Conservation (phyloP, 2,888 invertebrate species). For the Octodonta nipae region DNA sequence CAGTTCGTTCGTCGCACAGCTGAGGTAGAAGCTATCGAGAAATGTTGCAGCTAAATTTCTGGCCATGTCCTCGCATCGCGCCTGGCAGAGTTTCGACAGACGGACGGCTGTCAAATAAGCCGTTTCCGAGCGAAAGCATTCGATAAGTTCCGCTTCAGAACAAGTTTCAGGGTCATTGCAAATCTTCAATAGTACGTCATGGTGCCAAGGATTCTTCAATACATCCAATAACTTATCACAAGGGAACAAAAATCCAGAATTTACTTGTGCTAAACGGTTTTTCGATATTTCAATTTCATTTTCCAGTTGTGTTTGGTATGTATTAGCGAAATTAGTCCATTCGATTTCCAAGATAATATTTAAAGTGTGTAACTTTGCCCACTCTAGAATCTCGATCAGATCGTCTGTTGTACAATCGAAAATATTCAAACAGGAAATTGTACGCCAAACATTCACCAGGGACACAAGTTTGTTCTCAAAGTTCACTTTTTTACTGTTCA, state of each 20-base stretch:
- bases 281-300: conserved; percentile 25
- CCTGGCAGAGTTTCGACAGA: conserved; percentile 45
- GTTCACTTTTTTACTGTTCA: conserved; percentile 25
- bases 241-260: conserved; percentile 23
- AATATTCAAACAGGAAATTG: conserved; percentile 21
- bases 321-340: conserved; percentile 29
- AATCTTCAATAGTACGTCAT: conserved; percentile 24
- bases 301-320: conserved; percentile 6
- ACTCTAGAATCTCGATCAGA: conserved; percentile 28
- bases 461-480: conserved; percentile 26
- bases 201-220: conserved; percentile 31
- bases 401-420: conserved; percentile 22
- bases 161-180: conserved; percentile 23
- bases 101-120: conserved; percentile 44
- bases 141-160: conserved; percentile 31
- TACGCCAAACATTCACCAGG: conserved; percentile 27
- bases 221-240: conserved; percentile 29
- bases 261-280: conserved; percentile 20
- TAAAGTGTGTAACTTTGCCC: conserved; percentile 30
- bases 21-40: conserved; percentile 25
- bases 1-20: conserved; percentile 7
- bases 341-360: conserved; percentile 30
- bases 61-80: conserved; percentile 47
- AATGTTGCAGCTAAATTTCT: conserved; percentile 42
- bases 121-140: conserved; percentile 44